Evolutionary conservation across 1,140 invertebrate species (phyloP).

Genomic region (Coenobita brevimanus): DNA sequence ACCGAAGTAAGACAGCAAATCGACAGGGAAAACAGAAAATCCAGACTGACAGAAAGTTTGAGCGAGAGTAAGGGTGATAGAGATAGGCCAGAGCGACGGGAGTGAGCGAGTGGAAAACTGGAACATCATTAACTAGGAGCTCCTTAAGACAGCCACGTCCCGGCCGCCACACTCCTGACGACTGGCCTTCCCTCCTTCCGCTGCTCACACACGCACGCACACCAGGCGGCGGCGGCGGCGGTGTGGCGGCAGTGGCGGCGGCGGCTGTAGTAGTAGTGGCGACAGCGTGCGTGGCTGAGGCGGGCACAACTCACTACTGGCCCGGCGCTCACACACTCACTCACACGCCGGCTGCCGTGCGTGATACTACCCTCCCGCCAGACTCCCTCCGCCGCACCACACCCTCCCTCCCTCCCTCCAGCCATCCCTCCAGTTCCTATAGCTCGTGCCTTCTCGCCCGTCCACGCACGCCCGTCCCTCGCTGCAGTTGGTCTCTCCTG

Average conservation of each 20-base stretch:
- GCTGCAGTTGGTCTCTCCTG: conserved; percentile 7
- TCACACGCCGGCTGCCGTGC: conserved; percentile 57
- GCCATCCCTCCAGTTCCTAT: conserved; percentile 10
- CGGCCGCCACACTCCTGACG: neutral
- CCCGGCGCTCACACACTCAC: conserved; percentile 55
- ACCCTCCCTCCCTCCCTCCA: conserved; percentile 37
- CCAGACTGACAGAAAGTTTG: no score
- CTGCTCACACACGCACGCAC: conserved; percentile 32
- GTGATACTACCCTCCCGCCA: conserved; percentile 46
- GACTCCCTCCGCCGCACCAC: conserved; percentile 24
- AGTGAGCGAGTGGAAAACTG: no score
- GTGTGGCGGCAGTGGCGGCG: conserved; percentile 31
- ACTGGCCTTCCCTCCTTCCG: conserved; percentile 3
- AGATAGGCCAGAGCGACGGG: no score
- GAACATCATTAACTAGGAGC: no score
- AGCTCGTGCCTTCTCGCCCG: conserved; percentile 39
- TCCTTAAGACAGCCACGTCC: neutral
- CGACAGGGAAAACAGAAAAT: no score
- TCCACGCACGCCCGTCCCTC: conserved; percentile 28
- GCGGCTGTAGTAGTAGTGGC: conserved; percentile 25
- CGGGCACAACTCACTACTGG: conserved; percentile 35
- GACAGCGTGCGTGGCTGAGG: conserved; percentile 52
- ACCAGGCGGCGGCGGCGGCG: conserved; percentile 16
- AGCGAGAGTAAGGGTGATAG: no score
- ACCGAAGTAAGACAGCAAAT: no score